Percentiles rank a stretch among this genome's conserved stretches.
Evolutionary conservation across 2,888 invertebrate genomes (phyloP).

Genomic region (Cantharis flavilabris): DNA sequence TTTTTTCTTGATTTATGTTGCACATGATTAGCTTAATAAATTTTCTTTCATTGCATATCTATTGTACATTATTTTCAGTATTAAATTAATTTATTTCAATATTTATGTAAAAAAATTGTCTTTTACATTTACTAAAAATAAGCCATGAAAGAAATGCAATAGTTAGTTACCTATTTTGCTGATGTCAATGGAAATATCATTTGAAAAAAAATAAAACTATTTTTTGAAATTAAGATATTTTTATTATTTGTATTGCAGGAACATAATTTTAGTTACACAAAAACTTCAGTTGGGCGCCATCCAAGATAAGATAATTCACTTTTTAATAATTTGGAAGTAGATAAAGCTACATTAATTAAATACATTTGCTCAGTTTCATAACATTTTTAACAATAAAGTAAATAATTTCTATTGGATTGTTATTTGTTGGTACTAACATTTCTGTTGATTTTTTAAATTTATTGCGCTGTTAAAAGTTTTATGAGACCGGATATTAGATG

Average conservation of each 20-base stretch:
- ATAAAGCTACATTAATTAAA: no score
- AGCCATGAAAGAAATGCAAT: conserved; percentile 18
- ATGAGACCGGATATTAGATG: no score
- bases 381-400: no score
- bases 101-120: conserved; percentile 22
- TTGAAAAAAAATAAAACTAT: conserved; percentile 25
- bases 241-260: background rate
- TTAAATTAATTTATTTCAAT: conserved; percentile 32
- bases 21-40: conserved; percentile 5
- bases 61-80: conserved; percentile 24
- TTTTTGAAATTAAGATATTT: conserved; percentile 4
- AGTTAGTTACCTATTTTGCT: conserved; percentile 24
- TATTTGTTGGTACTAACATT: no score
- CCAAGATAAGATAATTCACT: no score
- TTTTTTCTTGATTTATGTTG: conserved; percentile 4
- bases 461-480: no score
- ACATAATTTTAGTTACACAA: background rate
- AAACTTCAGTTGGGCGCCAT: background rate
- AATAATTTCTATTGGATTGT: no score
- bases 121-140: conserved; percentile 1
- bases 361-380: no score
- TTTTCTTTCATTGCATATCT: background rate
- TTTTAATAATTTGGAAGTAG: no score
- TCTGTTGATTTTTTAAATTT: no score
- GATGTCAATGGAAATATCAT: conserved; percentile 17